Base-by-base conservation (phyloP, 37 sponge, comb jelly and placozoan genomes). In the Axinella damicornis region DNA sequence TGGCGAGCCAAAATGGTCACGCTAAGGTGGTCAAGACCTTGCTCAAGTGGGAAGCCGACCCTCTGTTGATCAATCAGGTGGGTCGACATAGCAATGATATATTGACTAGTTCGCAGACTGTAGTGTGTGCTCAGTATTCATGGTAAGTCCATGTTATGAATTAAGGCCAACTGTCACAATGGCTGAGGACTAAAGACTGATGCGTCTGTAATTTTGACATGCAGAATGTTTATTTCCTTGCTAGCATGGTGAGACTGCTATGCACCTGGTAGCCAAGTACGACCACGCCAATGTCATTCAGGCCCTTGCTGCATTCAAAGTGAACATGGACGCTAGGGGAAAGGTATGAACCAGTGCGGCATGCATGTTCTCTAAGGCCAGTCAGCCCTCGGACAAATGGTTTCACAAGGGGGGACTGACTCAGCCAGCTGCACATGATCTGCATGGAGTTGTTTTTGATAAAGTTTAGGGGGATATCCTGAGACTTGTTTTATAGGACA, bases 1-100 rank as follows among this genome's bases (percentile, higher is more conserved):
- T 93, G 2, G 93, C 93, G 4, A 79, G 83, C 63, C 93, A 93
- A 31, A 89, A 88, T 40, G 93, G 89, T 14, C 93, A 93, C 54
- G 89, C 72, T 39, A 85, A 85, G 53, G 86, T 88, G 21, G 89
- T 84, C 16, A 88, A 93, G 70, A 85, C 84, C 11, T 79, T 93
- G 54, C 89, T 93, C 35, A 93, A 93, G 46, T 85, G 84, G 82
- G 80, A 84, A 52, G 87, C 93, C 33, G 80, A 93, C 65, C 82
- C 89, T 2, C 13, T 65, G 19, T 53, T 93, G 0, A 54, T 79
- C 24, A 88, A 92, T 57, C 88, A 87, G 88, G 87, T 83, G 33
- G 31, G 76, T 33, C 4, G 0, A 14, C 27, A n/a, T n/a, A n/a
- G n/a, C n/a, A n/a, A n/a, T n/a, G n/a, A n/a, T n/a, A n/a, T n/a